These are phyloP conservation scores for Olivierus martensii DNA, from an alignment of 1,140 invertebrate genomes.

Conservation along the genomic window DNA sequence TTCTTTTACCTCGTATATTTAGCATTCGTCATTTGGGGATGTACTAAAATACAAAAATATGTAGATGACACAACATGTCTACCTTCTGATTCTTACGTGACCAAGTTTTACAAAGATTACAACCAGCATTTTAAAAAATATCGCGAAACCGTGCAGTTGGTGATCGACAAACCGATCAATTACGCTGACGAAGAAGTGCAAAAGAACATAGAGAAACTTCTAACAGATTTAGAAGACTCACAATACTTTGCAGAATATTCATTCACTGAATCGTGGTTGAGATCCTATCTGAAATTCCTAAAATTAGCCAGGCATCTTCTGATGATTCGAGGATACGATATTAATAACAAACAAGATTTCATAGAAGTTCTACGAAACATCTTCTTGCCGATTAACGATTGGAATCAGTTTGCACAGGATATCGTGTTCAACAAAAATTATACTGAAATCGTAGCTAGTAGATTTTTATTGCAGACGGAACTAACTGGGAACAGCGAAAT, in stretches of 20 bases:
- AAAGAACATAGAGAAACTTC: slow-evolving; percentile 58
- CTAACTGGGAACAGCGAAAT: slow-evolving; percentile 77
- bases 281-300: slow-evolving; percentile 64
- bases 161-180: slow-evolving; percentile 64
- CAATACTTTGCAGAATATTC: slow-evolving; percentile 52
- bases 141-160: slow-evolving; percentile 74
- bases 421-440: slow-evolving; percentile 62
- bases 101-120: slow-evolving; percentile 73
- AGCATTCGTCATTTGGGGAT: slow-evolving; percentile 67
- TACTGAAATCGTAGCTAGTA: slow-evolving; percentile 60
- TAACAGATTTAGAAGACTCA: slow-evolving; percentile 60
- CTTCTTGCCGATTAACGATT: slow-evolving; percentile 22
- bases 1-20: slow-evolving; percentile 64
- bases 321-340: slow-evolving; percentile 44
- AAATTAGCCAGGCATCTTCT: slow-evolving; percentile 51
- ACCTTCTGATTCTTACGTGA: slow-evolving; percentile 73
- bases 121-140: slow-evolving; percentile 79
- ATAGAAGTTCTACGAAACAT: slow-evolving; percentile 54
- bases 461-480: slow-evolving; percentile 74
- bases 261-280: slow-evolving; percentile 81
- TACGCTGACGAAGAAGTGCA: slow-evolving; percentile 69
- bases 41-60: slow-evolving; percentile 75
- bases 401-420: slow-evolving; percentile 56
- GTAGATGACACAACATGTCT: slow-evolving; percentile 69
- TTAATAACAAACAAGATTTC: slow-evolving; percentile 57